These are phyloP conservation scores for Cichlasoma orientale DNA, from an alignment of 2,797 vertebrate genomes.

Conservation along the genomic window DNA sequence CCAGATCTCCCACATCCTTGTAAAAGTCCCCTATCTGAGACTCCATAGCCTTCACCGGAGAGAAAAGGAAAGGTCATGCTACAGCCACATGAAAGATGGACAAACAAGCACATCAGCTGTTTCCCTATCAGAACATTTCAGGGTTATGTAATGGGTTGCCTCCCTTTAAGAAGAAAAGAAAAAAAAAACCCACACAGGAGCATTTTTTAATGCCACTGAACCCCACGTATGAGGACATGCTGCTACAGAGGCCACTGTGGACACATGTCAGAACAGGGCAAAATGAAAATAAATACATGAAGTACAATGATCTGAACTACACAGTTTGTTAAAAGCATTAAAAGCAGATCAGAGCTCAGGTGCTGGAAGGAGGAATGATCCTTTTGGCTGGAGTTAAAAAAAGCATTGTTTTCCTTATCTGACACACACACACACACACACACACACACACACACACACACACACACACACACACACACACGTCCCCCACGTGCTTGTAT, in stretches of 20 bases:
- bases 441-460: no score
- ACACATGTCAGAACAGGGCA: slow-evolving; percentile 10
- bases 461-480: no score
- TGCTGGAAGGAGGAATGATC: neutral
- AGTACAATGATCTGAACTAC: slow-evolving; percentile 28
- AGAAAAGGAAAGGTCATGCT: slow-evolving; percentile 45
- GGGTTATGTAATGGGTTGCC: slow-evolving; percentile 45
- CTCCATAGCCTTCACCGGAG: slow-evolving; percentile 86
- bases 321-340: slow-evolving; percentile 35
- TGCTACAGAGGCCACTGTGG: neutral
- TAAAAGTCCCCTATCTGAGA: slow-evolving; percentile 92
- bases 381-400: neutral
- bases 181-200: slow-evolving; percentile 36
- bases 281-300: slow-evolving; percentile 30
- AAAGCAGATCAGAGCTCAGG: slow-evolving; percentile 1
- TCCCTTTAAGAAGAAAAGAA: slow-evolving; percentile 7
- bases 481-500: no score
- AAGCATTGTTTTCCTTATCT: no score
- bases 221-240: neutral
- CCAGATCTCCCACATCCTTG: slow-evolving; percentile 88
- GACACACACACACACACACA: no score
- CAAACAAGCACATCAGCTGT: slow-evolving; percentile 40
- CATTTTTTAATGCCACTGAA: slow-evolving; percentile 54
- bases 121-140: slow-evolving; percentile 40
- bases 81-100: slow-evolving; percentile 41